Percentiles rank a stretch among this genome's conserved stretches.
Conservation (phyloP, 2,113 vertebrate species). For the Delphinapterus leucas region DNA sequence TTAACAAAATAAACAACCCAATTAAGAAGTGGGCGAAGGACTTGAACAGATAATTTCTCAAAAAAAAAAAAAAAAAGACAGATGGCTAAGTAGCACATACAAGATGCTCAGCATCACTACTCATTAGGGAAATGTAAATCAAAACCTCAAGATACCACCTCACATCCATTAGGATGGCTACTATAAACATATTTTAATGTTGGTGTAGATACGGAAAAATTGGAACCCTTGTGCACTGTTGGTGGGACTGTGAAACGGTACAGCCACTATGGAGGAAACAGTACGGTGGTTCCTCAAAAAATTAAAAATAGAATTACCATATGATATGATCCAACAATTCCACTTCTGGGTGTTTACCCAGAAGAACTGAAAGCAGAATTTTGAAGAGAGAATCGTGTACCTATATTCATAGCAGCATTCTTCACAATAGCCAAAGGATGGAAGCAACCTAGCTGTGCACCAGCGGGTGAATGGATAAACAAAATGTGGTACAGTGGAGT, state of each 20-base stretch:
- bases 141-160: no score
- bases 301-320: rapidly evolving
- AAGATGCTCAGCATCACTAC: background rate
- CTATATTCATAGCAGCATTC: background rate
- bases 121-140: background rate
- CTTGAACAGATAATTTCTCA: background rate
- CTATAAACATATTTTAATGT: no score
- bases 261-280: background rate
- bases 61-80: background rate
- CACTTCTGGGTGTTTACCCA: background rate
- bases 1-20: background rate
- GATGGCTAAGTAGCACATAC: background rate
- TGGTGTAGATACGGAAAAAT: background rate
- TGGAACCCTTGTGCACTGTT: background rate
- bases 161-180: background rate
- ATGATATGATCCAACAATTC: background rate
- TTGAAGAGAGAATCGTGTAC: background rate
- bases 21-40: background rate
- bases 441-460: rapidly evolving
- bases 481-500: no score
- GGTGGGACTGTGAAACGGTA: background rate
- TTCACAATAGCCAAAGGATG: background rate
- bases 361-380: background rate
- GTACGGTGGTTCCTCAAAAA: background rate
- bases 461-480: background rate